Conservation (phyloP, 2,888 invertebrate genomes). For the Malthinus seriepunctatus region DNA sequence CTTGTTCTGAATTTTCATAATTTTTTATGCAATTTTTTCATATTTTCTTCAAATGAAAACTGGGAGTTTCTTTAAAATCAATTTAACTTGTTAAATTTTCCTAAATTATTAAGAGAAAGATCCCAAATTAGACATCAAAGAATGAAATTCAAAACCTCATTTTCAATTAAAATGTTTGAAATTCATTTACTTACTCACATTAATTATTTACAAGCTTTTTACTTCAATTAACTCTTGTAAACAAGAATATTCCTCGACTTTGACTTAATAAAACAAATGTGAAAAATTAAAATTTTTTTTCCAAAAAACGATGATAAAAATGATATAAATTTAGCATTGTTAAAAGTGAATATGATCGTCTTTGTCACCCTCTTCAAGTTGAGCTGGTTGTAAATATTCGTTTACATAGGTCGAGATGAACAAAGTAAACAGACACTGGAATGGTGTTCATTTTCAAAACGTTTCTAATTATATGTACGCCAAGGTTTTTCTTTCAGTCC, state of each 20-base stretch:
- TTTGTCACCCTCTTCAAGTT: slow-evolving; percentile 17
- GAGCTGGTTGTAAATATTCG: slow-evolving; percentile 14
- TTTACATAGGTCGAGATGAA: slow-evolving; percentile 24
- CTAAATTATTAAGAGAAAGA: not conserved
- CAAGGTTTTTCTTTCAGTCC: slow-evolving; percentile 12
- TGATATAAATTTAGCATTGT: too few relatives aligned
- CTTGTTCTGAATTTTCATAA: too few relatives aligned
- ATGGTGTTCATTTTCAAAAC: slow-evolving; percentile 44
- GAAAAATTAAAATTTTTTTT: too few relatives aligned
- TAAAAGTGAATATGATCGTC: not conserved
- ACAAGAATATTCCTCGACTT: slow-evolving; percentile 9
- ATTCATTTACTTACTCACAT: not conserved
- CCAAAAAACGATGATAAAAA: too few relatives aligned
- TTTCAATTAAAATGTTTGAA: too few relatives aligned
- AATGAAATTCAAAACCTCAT: not conserved
- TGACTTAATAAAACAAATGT: not conserved
- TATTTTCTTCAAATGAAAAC: too few relatives aligned
- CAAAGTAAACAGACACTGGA: slow-evolving; percentile 43
- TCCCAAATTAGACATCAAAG: not conserved
- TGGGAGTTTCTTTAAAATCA: too few relatives aligned
- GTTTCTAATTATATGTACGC: slow-evolving; percentile 38
- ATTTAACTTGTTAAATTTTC: not conserved
- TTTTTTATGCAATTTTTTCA: too few relatives aligned
- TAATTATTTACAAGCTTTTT: not conserved
- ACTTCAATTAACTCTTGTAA: slow-evolving; percentile 10